Evolutionary conservation across 2,113 vertebrate genomes (phyloP), one percentile per base, ranked within the genome.

Genomic region (Gallinago paraguaiae): DNA sequence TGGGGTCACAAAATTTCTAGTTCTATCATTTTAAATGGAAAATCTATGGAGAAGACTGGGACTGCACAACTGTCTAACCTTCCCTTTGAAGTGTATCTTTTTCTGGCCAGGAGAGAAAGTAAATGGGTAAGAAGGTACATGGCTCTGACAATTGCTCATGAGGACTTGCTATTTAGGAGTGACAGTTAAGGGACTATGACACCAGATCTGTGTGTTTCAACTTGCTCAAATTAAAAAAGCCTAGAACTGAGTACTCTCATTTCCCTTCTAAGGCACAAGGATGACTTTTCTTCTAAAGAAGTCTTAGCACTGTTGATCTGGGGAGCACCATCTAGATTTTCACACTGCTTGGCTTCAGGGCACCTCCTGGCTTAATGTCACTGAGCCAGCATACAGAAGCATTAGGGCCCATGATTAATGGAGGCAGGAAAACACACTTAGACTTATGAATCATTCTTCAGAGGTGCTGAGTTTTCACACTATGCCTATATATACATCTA

Each of bases 391-490:
- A 27, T 72, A 69, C 27, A 74, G 50, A 65, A 82, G 14, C 5
- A 72, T 88, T 85, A 48, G 88, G 18, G 7, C 11, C 35, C 33
- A 9, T 45, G 57, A 65, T 82, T 79, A 94, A 69, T 48, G 18
- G 22, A 69, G 35, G n/a, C 24, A 54, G 59, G 35, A 74, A 77
- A 93, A 82, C 4, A 1, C 24, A 80, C 53, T 79, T 85, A 50
- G 27, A 64, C 33, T 45, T 65, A 82, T 88, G 90, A 96, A 80
- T 93, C 70, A 91, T 57, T 82, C 85, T 86, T 90, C 63, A 80
- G 90, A 82, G 70, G 27, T 80, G 74, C 43, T 82, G 77, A 68
- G 71, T 69, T 94, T 93, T 90, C 85, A 90, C 67, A 80, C 75
- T 86, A 35, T 80, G 71, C 31, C 70, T 69, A 20, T 72, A 57